phyloP scores from a whole-genome alignment of 2,888 invertebrate species.

The Orgyia antiqua region DNA sequence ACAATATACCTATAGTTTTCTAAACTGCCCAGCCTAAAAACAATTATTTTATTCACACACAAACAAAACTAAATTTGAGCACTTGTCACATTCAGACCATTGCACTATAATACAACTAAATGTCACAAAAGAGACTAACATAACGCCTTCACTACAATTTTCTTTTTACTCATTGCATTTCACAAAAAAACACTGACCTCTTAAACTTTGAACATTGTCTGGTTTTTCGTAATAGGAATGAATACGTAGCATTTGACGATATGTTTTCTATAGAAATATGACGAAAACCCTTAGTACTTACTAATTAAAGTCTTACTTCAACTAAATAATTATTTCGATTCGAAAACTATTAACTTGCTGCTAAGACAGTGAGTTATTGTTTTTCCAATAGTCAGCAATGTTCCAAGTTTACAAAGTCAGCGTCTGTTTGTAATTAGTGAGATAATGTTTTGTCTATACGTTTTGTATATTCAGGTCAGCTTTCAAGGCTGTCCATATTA shows the following conservation, averaged over 20 bases:
- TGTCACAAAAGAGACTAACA: constrained; percentile 34
- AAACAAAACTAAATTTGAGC: too few relatives aligned
- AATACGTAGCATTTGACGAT: too few relatives aligned
- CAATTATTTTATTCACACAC: too few relatives aligned
- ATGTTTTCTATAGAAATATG: constrained; percentile 1
- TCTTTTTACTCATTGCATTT: constrained; percentile 44
- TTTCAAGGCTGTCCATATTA: constrained; percentile 42
- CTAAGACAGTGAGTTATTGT: too few relatives aligned
- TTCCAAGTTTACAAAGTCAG: constrained; percentile 24
- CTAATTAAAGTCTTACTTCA: background rate
- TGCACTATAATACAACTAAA: constrained; percentile 2
- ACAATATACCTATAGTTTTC: too few relatives aligned
- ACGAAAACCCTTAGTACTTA: too few relatives aligned
- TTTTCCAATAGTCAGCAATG: too few relatives aligned
- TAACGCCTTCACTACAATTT: too few relatives aligned
- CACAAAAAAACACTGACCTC: constrained; percentile 32
- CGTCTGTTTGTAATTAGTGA: constrained; percentile 32
- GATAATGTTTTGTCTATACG: constrained; percentile 35
- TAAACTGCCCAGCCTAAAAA: too few relatives aligned
- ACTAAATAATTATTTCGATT: background rate
- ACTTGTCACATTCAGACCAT: too few relatives aligned
- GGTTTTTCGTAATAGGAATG: too few relatives aligned
- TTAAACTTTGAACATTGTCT: constrained; percentile 29
- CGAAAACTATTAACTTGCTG: too few relatives aligned
- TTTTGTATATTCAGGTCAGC: constrained; percentile 50